Evolutionary conservation across 1,140 invertebrate species (phyloP), one percentile per base, ranked within the genome.

Genomic region (Musca vetustissima): DNA sequence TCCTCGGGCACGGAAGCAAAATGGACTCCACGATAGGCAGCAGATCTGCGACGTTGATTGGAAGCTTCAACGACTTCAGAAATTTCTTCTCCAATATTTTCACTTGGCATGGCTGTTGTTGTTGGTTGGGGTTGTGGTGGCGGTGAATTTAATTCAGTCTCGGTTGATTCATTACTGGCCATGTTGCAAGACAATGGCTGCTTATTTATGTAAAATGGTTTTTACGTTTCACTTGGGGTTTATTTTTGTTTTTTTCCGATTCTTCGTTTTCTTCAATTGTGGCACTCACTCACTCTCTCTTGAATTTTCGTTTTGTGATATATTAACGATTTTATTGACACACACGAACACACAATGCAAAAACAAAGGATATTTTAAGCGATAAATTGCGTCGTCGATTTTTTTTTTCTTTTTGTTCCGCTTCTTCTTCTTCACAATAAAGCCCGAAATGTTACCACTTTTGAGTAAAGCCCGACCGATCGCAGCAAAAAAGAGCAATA

Each of bases 121-220:
- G 55, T 75, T 72, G 47, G 61, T 69, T 66, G 19, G 49, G 59
- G 32, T 43, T 53, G n/a, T n/a, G 28, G 28, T 28, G 28, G 28
- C 53, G n/a, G 28, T 76, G 68, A 69, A 57, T 59, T 70, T 71
- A 64, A 66, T 66, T 50, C 49, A 68, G 70, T 52, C 43, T 66
- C 59, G 70, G 70, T 71, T 74, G 57, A 25, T 64, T 64, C 67
- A 64, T 50, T 49, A 52, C 67, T 61, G 57, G 57, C 57, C 57
- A 61, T 61, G 15, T 36, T 17, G 8, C 25, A 19, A 13, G 13
- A 61, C 57, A 61, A 61, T 61, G 57, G 36, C 57, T 61, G 17
- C 28, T 19, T 43, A 36, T 61, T 61, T 43, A 36, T 61, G 15
- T 19, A 61, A 61, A 61, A 61, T 11, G 2, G 17, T 61, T 21